phyloP scores from a whole-genome alignment of 2,888 invertebrate genomes.

The Synanthedon myopaeformis region DNA sequence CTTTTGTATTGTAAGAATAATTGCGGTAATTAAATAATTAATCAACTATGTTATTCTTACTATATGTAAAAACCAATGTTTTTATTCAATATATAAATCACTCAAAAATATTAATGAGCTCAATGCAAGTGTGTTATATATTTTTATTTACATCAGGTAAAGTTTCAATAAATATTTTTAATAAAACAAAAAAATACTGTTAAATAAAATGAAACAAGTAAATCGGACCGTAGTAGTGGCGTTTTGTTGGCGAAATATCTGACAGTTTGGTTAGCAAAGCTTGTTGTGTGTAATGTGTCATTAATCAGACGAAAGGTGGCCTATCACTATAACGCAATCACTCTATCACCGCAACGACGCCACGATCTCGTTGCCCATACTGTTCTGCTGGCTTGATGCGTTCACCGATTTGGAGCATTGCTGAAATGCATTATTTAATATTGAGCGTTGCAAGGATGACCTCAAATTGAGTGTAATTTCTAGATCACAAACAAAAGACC shows the following conservation, averaged over 20 bases:
- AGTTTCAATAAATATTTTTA: too few species aligned
- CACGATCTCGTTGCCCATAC: slow-evolving; percentile 64
- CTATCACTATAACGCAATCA: slow-evolving; percentile 20
- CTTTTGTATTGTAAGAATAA: too few species aligned
- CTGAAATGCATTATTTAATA: slow-evolving; percentile 27
- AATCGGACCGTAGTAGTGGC: slow-evolving; percentile 3
- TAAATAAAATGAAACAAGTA: not conserved
- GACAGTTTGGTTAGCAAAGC: slow-evolving; percentile 45
- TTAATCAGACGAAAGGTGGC: slow-evolving; percentile 26
- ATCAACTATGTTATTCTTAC: too few species aligned
- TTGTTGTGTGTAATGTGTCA: slow-evolving; percentile 46
- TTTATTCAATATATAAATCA: too few species aligned
- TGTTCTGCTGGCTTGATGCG: slow-evolving; percentile 64
- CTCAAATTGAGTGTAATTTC: too few species aligned
- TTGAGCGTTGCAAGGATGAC: not conserved
- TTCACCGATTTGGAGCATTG: slow-evolving; percentile 67
- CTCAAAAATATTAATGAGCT: too few species aligned
- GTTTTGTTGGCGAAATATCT: slow-evolving; percentile 37
- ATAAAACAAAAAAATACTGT: too few species aligned
- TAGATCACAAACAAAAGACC: too few species aligned
- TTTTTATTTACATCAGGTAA: too few species aligned
- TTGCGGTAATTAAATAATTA: too few species aligned
- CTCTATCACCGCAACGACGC: slow-evolving; percentile 67
- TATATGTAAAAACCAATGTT: too few species aligned
- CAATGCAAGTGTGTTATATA: too few species aligned